phyloP scores from a whole-genome alignment of 2,797 vertebrate genomes.

The Botia kubotai region DNA sequence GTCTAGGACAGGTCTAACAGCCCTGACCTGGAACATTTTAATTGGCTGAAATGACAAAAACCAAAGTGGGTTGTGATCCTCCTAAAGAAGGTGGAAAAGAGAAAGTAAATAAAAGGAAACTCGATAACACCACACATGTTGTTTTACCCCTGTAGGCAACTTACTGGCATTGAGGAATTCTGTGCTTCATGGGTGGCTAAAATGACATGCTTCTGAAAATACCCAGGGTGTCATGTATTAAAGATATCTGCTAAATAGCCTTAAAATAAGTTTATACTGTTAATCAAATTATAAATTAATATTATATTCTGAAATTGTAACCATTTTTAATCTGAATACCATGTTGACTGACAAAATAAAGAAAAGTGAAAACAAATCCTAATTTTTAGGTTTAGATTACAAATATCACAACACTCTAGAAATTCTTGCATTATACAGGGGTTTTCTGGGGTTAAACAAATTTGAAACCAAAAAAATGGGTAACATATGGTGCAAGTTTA shows the following conservation, averaged over 20 bases:
- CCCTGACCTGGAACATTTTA: neutral
- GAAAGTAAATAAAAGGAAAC: constrained; percentile 41
- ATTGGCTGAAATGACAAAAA: constrained; percentile 35
- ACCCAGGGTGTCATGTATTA: neutral
- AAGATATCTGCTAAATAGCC: neutral
- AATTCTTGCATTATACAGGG: constrained; percentile 10
- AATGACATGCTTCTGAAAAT: constrained; percentile 8
- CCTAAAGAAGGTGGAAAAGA: constrained; percentile 22
- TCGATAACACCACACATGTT: constrained; percentile 41
- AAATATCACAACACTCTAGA: neutral
- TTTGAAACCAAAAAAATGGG: no score
- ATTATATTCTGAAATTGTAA: neutral
- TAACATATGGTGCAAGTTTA: no score
- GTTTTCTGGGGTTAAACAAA: neutral
- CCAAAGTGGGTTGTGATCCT: constrained; percentile 34
- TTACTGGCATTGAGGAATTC: constrained; percentile 9
- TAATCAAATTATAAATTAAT: neutral
- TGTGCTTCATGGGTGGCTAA: constrained; percentile 17
- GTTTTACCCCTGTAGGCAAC: neutral
- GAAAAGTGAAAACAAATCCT: neutral
- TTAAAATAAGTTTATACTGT: neutral
- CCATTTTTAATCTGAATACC: no score
- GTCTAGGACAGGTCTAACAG: neutral
- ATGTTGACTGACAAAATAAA: neutral
- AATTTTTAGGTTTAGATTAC: neutral